Evolutionary conservation across 2,797 vertebrate genomes (phyloP).

Genomic region (Macrochelys suwanniensis): DNA sequence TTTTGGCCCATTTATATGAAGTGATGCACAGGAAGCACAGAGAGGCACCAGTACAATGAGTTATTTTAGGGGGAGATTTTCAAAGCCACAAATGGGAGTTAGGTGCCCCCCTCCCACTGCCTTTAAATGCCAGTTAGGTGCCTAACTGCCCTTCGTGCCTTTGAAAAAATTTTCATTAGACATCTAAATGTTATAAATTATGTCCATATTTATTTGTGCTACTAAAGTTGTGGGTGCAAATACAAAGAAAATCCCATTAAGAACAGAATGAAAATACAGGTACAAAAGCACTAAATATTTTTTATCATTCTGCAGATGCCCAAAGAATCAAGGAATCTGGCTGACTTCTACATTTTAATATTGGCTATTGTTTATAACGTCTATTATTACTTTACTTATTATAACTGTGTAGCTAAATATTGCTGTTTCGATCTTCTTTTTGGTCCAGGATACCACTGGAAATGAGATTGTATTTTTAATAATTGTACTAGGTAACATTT

Average conservation of each 20-base stretch:
- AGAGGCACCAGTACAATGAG: background rate
- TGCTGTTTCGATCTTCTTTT: background rate
- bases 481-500: slow-evolving; percentile 11
- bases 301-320: background rate
- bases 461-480: background rate
- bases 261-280: background rate
- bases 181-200: background rate
- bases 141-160: rapidly evolving
- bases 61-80: slow-evolving; percentile 1
- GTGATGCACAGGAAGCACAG: background rate
- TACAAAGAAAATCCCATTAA: background rate
- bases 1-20: background rate
- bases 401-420: background rate
- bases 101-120: background rate
- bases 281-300: background rate
- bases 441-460: background rate
- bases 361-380: background rate
- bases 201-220: background rate
- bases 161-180: background rate
- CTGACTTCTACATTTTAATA: background rate
- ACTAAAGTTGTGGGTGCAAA: background rate
- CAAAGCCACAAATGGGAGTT: background rate
- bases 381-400: background rate
- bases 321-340: background rate
- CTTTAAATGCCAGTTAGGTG: background rate